A percentile compares a stretch with the other conserved stretches of the same genome.
These are phyloP conservation scores for Nixonia krombeini DNA, from an alignment of 1,140 invertebrate species.

Conservation along the genomic window DNA sequence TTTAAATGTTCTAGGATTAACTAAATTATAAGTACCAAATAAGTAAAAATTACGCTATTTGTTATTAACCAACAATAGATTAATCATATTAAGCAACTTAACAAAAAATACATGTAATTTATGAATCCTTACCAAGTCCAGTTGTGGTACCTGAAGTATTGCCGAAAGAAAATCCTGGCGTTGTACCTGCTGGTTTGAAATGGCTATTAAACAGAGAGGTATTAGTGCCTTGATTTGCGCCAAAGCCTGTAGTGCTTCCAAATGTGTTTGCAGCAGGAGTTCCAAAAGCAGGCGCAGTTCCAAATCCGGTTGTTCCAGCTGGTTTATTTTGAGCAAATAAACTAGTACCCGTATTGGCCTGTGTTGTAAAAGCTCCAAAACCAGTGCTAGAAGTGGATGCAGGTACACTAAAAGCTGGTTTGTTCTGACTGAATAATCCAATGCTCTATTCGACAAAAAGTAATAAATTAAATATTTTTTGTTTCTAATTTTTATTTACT, in stretches of 20 bases:
- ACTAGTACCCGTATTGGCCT: conserved; percentile 63
- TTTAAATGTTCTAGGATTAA: too few species aligned
- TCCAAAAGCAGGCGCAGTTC: conserved; percentile 72
- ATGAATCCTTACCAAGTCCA: conserved; percentile 58
- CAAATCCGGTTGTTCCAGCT: conserved; percentile 71
- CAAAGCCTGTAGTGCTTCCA: conserved; percentile 69
- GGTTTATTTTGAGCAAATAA: conserved; percentile 66
- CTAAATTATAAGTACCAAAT: too few species aligned
- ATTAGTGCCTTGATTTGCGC: conserved; percentile 60
- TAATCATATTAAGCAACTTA: too few species aligned
- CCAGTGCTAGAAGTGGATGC: conserved; percentile 63
- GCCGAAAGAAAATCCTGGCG: conserved; percentile 71
- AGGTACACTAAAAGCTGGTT: conserved; percentile 68
- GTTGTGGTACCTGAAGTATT: conserved; percentile 61
- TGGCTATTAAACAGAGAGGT: conserved; percentile 72
- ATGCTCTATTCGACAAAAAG: conserved; percentile 56
- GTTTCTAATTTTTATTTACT: too few species aligned
- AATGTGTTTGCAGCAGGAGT: conserved; percentile 66
- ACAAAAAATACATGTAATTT: too few species aligned
- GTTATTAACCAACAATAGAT: too few species aligned
- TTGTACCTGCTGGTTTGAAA: conserved; percentile 65
- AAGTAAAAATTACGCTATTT: too few species aligned
- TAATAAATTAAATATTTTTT: conserved; percentile 1
- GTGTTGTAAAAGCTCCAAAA: conserved; percentile 69
- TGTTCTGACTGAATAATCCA: conserved; percentile 70